Conservation (phyloP, 1,140 invertebrate genomes). For the Cryptotermes secundus region DNA sequence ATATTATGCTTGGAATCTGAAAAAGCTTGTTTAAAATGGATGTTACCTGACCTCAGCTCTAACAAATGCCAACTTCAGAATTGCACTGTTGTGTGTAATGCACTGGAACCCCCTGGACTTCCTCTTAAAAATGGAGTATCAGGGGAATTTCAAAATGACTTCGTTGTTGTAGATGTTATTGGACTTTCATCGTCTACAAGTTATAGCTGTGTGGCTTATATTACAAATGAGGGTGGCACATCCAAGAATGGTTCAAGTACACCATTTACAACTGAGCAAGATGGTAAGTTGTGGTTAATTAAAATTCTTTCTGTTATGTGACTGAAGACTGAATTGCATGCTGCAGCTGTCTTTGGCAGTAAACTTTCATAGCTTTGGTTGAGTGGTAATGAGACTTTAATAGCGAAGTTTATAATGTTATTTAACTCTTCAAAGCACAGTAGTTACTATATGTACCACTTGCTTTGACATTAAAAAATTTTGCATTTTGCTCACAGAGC, state of each 20-base stretch:
- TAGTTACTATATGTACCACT: no score
- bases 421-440: no score
- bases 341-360: no score
- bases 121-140: neutral
- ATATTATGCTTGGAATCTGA: neutral
- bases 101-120: neutral
- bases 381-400: no score
- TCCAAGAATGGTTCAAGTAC: neutral
- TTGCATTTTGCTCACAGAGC: no score
- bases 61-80: neutral
- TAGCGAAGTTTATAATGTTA: no score
- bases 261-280: neutral
- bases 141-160: neutral
- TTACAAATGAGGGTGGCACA: neutral
- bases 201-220: neutral
- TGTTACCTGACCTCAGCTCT: neutral
- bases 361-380: no score
- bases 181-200: neutral
- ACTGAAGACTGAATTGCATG: no score
- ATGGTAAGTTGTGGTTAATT: neutral
- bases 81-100: neutral
- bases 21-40: neutral
- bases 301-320: no score
- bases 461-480: no score
- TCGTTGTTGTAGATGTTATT: neutral